Evolutionary conservation across 2,888 invertebrate species (phyloP).

Genomic region (Idaea aversata): DNA sequence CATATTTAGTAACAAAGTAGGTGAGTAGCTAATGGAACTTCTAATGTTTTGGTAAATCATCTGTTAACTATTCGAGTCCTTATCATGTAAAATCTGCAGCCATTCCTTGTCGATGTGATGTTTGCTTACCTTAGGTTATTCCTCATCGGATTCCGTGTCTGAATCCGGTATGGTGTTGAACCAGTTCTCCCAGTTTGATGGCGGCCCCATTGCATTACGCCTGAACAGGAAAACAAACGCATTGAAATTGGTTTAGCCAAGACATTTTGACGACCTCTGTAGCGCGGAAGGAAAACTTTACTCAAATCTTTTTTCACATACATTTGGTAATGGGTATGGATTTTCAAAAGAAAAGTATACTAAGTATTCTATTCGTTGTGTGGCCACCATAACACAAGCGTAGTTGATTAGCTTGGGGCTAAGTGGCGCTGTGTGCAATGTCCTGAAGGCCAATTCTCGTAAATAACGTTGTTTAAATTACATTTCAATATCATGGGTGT

Average conservation of each 20-base stretch:
- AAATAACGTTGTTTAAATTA: too few species aligned
- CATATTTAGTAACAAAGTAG: neutral
- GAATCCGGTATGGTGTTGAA: slow-evolving; percentile 83
- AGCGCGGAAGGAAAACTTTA: too few species aligned
- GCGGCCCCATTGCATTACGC: slow-evolving; percentile 65
- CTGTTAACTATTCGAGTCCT: neutral
- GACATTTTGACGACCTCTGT: too few species aligned
- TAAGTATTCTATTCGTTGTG: too few species aligned
- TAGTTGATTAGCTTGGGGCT: too few species aligned
- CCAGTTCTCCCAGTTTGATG: slow-evolving; percentile 81
- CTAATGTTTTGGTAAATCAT: neutral
- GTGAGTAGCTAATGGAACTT: neutral
- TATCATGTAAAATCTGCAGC: neutral
- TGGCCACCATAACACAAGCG: too few species aligned
- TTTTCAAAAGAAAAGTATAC: too few species aligned
- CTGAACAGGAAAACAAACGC: slow-evolving; percentile 44
- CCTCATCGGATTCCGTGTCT: slow-evolving; percentile 71
- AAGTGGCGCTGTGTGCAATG: too few species aligned
- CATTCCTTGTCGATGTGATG: neutral
- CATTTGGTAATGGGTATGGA: too few species aligned
- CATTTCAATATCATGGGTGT: too few species aligned
- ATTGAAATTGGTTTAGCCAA: neutral
- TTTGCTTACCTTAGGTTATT: slow-evolving; percentile 33
- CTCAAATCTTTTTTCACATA: too few species aligned
- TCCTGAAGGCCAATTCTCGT: too few species aligned